These are phyloP conservation scores for Nannospalax galili DNA, from an alignment of 2,113 vertebrate species.

Conservation along the genomic window DNA sequence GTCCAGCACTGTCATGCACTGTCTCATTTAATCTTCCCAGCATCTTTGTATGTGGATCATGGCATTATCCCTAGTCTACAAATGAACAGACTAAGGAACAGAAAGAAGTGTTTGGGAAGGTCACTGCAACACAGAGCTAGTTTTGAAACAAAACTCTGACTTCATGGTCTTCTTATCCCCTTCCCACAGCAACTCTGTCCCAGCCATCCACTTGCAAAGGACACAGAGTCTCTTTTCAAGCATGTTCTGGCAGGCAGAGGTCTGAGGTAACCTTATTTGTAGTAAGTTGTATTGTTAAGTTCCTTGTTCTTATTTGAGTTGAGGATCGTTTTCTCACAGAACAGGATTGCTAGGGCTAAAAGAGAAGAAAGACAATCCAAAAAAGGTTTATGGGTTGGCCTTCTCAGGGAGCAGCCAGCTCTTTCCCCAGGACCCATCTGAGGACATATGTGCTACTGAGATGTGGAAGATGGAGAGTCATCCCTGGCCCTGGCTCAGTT, in stretches of 20 bases:
- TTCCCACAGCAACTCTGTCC: not conserved
- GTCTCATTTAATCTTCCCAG: not conserved
- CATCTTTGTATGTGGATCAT: not conserved
- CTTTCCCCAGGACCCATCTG: accelerated
- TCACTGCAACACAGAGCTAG: not conserved
- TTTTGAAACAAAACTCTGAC: not conserved
- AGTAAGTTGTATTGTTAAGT: not conserved
- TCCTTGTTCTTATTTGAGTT: not conserved
- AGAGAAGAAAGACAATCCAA: not conserved
- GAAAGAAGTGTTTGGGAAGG: not conserved
- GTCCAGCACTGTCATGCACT: too few relatives aligned
- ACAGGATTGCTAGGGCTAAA: not conserved
- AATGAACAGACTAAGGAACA: not conserved
- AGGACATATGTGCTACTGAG: not conserved
- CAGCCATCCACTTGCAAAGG: not conserved
- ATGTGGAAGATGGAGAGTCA: not conserved
- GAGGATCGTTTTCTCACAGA: not conserved
- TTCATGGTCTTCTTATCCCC: not conserved
- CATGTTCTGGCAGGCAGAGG: not conserved
- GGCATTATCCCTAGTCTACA: not conserved
- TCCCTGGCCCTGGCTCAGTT: not conserved
- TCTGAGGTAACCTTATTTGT: not conserved
- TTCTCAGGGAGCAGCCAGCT: not conserved
- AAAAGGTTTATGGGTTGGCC: not conserved
- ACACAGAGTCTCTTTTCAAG: not conserved